Evolutionary conservation across 2,888 invertebrate species (phyloP).

Genomic region (Caenorhabditis sp.): DNA sequence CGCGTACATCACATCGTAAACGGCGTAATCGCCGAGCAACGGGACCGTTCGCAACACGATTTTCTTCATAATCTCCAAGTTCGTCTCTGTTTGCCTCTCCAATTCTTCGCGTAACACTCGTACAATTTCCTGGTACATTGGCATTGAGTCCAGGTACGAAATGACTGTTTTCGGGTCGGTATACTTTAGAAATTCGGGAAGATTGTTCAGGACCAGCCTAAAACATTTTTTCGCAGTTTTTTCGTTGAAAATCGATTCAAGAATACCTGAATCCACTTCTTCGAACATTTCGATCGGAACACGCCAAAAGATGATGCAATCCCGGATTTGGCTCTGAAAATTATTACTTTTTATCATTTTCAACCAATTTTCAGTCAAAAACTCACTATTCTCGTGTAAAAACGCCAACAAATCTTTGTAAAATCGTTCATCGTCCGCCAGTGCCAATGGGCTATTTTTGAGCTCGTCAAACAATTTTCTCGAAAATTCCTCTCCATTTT

Average conservation of each 20-base stretch:
- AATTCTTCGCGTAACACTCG: conserved; percentile 9
- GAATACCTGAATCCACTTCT: conserved; percentile 26
- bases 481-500: conserved; percentile 1
- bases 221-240: background rate
- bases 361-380: background rate
- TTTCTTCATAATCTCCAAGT: conserved; percentile 21
- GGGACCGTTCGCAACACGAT: conserved; percentile 52
- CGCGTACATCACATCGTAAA: conserved; percentile 46
- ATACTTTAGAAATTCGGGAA: conserved; percentile 34
- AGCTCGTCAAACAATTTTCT: conserved; percentile 13
- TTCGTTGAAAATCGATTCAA: background rate
- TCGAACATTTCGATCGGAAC: background rate
- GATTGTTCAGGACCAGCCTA: conserved; percentile 49
- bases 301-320: conserved; percentile 23
- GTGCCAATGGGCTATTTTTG: background rate
- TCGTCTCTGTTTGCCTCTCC: conserved; percentile 3
- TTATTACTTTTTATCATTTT: background rate
- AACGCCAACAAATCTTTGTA: conserved; percentile 28
- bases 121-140: conserved; percentile 18
- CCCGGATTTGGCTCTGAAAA: conserved; percentile 4
- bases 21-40: conserved; percentile 18
- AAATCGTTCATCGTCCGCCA: conserved; percentile 17
- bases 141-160: conserved; percentile 16
- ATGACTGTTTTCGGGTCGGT: conserved; percentile 21
- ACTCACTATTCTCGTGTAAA: conserved; percentile 11